Evolutionary conservation across 2,888 invertebrate genomes (phyloP).

Genomic region (Ichneumoninae sp.): DNA sequence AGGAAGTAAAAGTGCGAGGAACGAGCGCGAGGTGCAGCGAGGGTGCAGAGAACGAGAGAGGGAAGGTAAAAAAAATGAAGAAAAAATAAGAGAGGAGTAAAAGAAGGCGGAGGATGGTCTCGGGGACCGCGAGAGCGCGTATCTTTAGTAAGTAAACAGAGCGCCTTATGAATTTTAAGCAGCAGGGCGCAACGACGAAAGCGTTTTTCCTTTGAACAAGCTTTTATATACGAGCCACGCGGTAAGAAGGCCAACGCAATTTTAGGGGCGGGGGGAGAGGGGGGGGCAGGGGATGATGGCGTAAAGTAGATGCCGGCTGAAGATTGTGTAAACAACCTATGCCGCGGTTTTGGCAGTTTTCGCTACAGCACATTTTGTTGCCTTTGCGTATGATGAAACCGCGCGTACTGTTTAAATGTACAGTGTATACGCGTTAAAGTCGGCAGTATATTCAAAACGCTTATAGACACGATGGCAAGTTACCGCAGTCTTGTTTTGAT

Average conservation of each 20-base stretch:
- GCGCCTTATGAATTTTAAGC: constrained; percentile 84
- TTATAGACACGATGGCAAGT: not conserved
- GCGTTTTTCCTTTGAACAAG: constrained; percentile 75
- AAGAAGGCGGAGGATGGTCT: constrained; percentile 44
- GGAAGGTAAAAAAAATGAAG: not conserved
- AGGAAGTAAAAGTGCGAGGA: constrained; percentile 28
- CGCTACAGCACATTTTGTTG: not conserved
- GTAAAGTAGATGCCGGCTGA: too few relatives aligned
- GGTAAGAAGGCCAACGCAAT: constrained; percentile 52
- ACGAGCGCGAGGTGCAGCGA: constrained; percentile 51
- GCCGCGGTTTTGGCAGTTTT: constrained; percentile 35
- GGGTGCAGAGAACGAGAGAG: constrained; percentile 40
- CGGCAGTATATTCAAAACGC: not conserved
- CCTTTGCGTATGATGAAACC: not conserved
- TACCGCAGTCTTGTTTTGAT: constrained; percentile 77
- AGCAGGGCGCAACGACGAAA: constrained; percentile 71
- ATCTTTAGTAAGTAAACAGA: constrained; percentile 84
- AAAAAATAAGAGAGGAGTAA: constrained; percentile 18
- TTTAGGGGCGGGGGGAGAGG: not conserved
- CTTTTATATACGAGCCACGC: constrained; percentile 62
- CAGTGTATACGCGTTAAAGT: not conserved
- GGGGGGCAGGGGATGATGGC: not conserved
- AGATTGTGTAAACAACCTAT: not conserved
- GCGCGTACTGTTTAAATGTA: not conserved
- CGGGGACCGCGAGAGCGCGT: constrained; percentile 69